phyloP scores from a whole-genome alignment of 2,888 invertebrate genomes.

The Antitype chi region DNA sequence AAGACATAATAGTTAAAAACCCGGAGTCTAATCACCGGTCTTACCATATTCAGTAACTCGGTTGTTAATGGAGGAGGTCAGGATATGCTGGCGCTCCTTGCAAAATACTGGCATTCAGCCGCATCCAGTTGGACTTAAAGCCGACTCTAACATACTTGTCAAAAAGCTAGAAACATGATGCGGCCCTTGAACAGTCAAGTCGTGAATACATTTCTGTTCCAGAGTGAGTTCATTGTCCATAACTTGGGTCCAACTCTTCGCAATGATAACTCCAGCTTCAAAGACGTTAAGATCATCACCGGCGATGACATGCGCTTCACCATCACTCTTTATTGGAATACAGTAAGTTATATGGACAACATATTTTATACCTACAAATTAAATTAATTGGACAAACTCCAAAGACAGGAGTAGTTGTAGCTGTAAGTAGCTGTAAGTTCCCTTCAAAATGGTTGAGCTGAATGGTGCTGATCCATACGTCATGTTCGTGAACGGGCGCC shows the following conservation, averaged over 20 bases:
- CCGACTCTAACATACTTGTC: too few relatives aligned
- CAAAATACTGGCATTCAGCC: not conserved
- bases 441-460: too few relatives aligned
- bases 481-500: too few relatives aligned
- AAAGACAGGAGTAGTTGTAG: too few relatives aligned
- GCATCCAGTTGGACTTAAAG: too few relatives aligned
- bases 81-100: not conserved
- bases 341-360: slow-evolving; percentile 82
- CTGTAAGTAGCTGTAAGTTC: too few relatives aligned
- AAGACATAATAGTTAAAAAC: not conserved
- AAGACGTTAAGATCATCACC: slow-evolving; percentile 92
- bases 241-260: slow-evolving; percentile 93
- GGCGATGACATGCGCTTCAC: slow-evolving; percentile 93
- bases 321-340: slow-evolving; percentile 91
- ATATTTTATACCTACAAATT: not conserved
- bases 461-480: too few relatives aligned
- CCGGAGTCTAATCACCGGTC: not conserved
- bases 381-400: too few relatives aligned
- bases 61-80: not conserved
- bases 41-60: not conserved
- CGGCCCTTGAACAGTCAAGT: not conserved
- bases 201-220: slow-evolving; percentile 60
- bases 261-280: slow-evolving; percentile 73
- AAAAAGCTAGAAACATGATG: not conserved
- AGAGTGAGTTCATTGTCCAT: slow-evolving; percentile 92